These are phyloP conservation scores for Myiozetetes cayanensis DNA, from an alignment of 2,113 vertebrate genomes.

Conservation along the genomic window DNA sequence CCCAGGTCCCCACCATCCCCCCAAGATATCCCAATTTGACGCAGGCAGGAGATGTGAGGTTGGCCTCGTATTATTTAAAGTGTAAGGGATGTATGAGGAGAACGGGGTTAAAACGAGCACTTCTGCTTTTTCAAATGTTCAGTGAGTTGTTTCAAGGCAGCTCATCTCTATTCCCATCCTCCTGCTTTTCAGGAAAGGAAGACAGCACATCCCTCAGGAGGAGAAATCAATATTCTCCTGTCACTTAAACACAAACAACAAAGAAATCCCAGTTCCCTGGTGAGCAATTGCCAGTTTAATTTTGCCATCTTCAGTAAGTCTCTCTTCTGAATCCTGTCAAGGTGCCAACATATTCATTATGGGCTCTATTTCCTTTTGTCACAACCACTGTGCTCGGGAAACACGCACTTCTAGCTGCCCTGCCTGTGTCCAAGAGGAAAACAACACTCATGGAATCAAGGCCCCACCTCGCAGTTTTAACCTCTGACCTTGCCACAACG, in stretches of 20 bases:
- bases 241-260: slow-evolving; percentile 30
- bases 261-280: slow-evolving; percentile 14
- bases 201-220: slow-evolving; percentile 14
- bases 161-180: neutral
- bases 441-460: neutral
- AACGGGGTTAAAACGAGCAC: neutral
- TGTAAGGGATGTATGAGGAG: neutral
- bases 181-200: slow-evolving; percentile 32
- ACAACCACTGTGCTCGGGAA: slow-evolving; percentile 11
- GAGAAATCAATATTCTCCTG: slow-evolving; percentile 27
- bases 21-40: neutral
- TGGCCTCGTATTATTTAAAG: neutral
- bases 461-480: neutral
- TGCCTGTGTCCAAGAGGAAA: neutral
- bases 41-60: neutral
- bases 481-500: neutral
- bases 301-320: neutral
- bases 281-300: slow-evolving; percentile 12
- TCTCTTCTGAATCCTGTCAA: neutral
- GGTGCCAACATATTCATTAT: slow-evolving; percentile 8
- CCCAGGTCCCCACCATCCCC: neutral
- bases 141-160: neutral
- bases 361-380: slow-evolving; percentile 24
- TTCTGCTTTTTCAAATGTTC: neutral
- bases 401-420: neutral